Evolutionary conservation across 2,888 invertebrate species (phyloP).

Genomic region (Panzeria rudis): DNA sequence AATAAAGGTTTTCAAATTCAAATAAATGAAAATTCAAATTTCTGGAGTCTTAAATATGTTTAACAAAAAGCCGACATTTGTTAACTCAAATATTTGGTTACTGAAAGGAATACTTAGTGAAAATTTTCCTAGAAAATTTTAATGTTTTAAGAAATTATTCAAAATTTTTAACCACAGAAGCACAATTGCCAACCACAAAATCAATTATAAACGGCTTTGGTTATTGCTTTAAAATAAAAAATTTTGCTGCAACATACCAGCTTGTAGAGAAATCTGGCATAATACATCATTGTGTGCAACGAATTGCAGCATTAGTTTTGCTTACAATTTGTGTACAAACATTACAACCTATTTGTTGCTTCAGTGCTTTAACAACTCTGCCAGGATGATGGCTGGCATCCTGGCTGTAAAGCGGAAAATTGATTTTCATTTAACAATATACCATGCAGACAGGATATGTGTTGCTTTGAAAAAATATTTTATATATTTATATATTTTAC

Average conservation of each 20-base stretch:
- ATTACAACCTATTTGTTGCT: slow-evolving; percentile 67
- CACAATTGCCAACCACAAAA: slow-evolving; percentile 79
- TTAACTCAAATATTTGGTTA: slow-evolving; percentile 24
- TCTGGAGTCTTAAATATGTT: background rate
- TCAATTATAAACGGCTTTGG: slow-evolving; percentile 80
- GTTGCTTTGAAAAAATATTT: slow-evolving; percentile 29
- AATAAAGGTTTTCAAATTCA: background rate
- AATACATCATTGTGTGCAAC: slow-evolving; percentile 33
- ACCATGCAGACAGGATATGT: slow-evolving; percentile 30
- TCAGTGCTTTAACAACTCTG: slow-evolving; percentile 9
- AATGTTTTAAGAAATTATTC: background rate
- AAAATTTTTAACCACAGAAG: slow-evolving; percentile 65
- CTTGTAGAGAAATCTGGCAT: background rate
- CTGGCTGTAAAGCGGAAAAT: slow-evolving; percentile 64
- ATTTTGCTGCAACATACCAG: background rate
- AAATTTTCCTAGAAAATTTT: slow-evolving; percentile 28
- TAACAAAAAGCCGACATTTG: slow-evolving; percentile 40
- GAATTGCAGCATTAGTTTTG: slow-evolving; percentile 46
- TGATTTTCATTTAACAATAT: slow-evolving; percentile 53
- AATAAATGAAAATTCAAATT: background rate
- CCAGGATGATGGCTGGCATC: background rate
- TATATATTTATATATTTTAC: slow-evolving; percentile 28
- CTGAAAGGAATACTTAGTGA: background rate
- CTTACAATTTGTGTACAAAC: slow-evolving; percentile 74
- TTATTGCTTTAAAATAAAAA: slow-evolving; percentile 27